Evolutionary conservation across 2,797 vertebrate species (phyloP), one percentile per base, ranked within the genome.

Genomic region (Pangasius sanitwongsei): DNA sequence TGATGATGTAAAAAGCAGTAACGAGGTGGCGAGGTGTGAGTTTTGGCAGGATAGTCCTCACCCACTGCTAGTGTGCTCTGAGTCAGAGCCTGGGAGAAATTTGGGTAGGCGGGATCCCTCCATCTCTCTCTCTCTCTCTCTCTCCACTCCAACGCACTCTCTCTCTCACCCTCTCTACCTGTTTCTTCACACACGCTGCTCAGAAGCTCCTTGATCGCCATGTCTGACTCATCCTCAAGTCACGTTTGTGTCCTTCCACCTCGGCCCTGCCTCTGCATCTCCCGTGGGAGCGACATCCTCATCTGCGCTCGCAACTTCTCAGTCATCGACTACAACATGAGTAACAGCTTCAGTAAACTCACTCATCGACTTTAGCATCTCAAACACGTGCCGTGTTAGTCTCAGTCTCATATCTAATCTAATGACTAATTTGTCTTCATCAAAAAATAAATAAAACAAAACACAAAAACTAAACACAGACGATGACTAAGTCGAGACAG

Each of bases 21-120:
- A 89, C 86, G 86, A 92, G 90, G 90, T 91, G 89, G 72, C 75
- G n/a, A 85, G 83, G 89, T 88, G 84, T 31, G 84, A 92, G 87
- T 90, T 91, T 91, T 92, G 89, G 91, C 91, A 92, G 91, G 91
- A 88, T 89, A 91, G 88, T 90, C 91, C 89, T 86, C 88, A 89
- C 89, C 89, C 91, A 91, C 91, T 89, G 90, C 91, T 91, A 88
- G 77, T 87, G 87, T 70, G 81, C 86, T 88, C 61, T 91, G 91
- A 92, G 50, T 90, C 91, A 92, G 91, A 84, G 77, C 72, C 61
- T 89, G 90, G 83, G 75, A 90, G 61, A 88, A 53, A 82, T 59
- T 34, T 85, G 65, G 83, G 92, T 91, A 92, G 91, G 92, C 91
- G 92, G 92, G 92, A 92, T 92, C 91, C 91, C 92, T 92, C 34